Percentiles rank a stretch among this genome's conserved stretches.
Evolutionary conservation across 64 coral and sea anemone species (phyloP).

Genomic region (Pachyseris speciosa): DNA sequence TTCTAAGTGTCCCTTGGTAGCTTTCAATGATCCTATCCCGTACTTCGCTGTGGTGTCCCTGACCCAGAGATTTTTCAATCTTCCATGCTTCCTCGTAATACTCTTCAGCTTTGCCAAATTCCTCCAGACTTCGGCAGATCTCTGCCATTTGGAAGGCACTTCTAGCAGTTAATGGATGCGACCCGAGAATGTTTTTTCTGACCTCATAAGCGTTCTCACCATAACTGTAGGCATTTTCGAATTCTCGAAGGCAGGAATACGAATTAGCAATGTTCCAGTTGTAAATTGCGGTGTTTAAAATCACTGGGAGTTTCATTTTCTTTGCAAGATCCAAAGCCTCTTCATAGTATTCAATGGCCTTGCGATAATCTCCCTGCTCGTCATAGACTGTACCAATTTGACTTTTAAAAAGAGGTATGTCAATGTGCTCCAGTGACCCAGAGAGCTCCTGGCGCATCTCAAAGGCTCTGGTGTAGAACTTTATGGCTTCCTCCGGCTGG

Average conservation of each 20-base stretch:
- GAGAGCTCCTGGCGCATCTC: constrained; percentile 51
- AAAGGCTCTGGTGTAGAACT: constrained; percentile 27
- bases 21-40: neutral
- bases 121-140: neutral
- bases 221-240: neutral
- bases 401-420: constrained; percentile 44
- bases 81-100: constrained; percentile 43
- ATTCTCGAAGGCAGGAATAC: constrained; percentile 15
- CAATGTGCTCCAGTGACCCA: constrained; percentile 17
- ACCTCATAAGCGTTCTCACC: constrained; percentile 28
- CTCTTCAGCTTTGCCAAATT: constrained; percentile 21
- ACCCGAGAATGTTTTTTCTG: constrained; percentile 33
- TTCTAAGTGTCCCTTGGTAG: neutral
- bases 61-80: constrained; percentile 37
- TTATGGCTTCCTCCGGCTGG: neutral
- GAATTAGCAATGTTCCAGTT: constrained; percentile 55
- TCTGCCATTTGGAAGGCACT: constrained; percentile 48
- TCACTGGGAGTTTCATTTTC: constrained; percentile 33
- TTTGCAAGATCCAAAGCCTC: constrained; percentile 52
- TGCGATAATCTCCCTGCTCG: neutral
- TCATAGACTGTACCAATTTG: constrained; percentile 60
- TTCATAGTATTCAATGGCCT: constrained; percentile 40
- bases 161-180: constrained; percentile 11
- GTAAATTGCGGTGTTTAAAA: constrained; percentile 15
- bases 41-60: constrained; percentile 19